Base-by-base conservation (phyloP, 2,888 invertebrate genomes). In the Oithona nana region DNA sequence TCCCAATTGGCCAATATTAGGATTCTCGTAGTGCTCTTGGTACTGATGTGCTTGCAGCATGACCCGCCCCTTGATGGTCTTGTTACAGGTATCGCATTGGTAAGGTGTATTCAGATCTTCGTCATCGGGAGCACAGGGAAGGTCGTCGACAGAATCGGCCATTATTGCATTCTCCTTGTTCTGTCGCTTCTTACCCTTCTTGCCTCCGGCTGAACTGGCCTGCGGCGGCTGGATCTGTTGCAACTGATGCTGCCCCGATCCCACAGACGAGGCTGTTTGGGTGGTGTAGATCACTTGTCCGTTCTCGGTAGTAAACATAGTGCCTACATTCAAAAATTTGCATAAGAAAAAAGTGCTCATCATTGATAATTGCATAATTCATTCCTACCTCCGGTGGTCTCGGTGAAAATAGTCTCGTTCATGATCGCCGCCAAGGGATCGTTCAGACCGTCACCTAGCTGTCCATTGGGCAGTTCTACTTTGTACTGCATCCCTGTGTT, bases 1-100 rank as follows among this genome's bases (percentile, higher is more conserved):
- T 6, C 39, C 39, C 56, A 55, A 22, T 22, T 55, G 31, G 48
- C 57, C 62, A 29, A 62, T 39, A 31, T 62, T 49, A 1, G 62
- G 62, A 26, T 62, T 62, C 4, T 56, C 62, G 28, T 56, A 55
- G 28, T 62, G 62, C 62, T 62, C 62, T 28, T 62, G 62, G 28
- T 56, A 62, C 62, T 56, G 52, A 55, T 62, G 62, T n/a, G 62
- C 62, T 39, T 62, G 55, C 1, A 62, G 56, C 62, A 62, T 56
- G 22, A 62, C 56, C 16, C 54, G 24, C 6, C 62, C 62, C 39
- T 62, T 62, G 28, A 62, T 62, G 6, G 54, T 54, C 39, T 54
- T 55, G 62, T 56, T 62, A 28, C 62, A 62, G 31, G n/a, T 55
- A n/a, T 62, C 56, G 31, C 62, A 62, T 2, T 26, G 29, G 56